Base-by-base conservation (phyloP, 1,140 invertebrate species). In the Orchestia grillus region DNA sequence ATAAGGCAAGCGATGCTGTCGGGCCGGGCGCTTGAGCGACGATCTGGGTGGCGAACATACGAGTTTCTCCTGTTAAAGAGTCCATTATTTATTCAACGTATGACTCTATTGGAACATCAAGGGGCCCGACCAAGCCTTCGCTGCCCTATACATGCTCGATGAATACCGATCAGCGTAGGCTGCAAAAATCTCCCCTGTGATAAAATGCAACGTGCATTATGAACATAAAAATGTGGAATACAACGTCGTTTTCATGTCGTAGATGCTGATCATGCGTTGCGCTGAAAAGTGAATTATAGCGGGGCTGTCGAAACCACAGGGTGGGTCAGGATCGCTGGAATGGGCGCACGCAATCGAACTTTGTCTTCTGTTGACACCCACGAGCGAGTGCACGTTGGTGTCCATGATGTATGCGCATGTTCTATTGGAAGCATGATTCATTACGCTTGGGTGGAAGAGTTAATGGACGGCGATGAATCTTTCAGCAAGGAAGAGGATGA, bases 21-120 rank as follows among this genome's bases (percentile, higher is more conserved):
- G 92, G 44, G 92, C 44, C 15, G 92, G 92, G 40, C 43, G 92
- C 92, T 94, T 94, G 44, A 94, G n/a, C 44, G 92, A n/a, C 92
- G 92, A 94, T 94, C 92, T 94, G 92, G 92, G 92, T 94, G 92
- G 92, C 92, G 92, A 44, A 45, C 41, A 94, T 94, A 47, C 92
- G 92, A 94, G 92, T 94, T 94, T 94, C 44, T 94, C 44, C 92
- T 94, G 44, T 94, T 45, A 47, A 94, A 45, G 44, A 94, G 92
- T 94, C 92, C 92, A 45, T 45, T 45, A 94, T 45, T 94, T 94
- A 94, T 94, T 94, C 92, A 94, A 45, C 92, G 92, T 94, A 94
- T 94, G 92, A 94, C 92, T 94, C 92, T 94, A 94, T 94, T 94
- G 92, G 92, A 94, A 94, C 92, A 94, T 94, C 92, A 94, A 94